phyloP scores from a whole-genome alignment of 1,140 invertebrate genomes.

The Aphis gossypii region DNA sequence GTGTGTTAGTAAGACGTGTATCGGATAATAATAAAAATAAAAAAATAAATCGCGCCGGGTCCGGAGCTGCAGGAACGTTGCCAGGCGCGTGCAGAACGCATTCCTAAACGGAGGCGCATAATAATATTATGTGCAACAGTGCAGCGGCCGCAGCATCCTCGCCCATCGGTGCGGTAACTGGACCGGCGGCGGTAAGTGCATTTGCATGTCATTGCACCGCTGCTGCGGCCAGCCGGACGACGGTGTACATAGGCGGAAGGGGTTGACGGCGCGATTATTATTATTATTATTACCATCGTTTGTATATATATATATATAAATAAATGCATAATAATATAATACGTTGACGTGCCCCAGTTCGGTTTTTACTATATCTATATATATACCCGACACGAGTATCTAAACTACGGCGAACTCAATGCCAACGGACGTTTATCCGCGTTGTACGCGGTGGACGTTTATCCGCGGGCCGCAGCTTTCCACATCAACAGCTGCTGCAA shows the following conservation, averaged over 20 bases:
- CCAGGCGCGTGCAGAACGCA: slow-evolving; percentile 42
- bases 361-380: not conserved
- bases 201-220: slow-evolving; percentile 43
- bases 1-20: not conserved
- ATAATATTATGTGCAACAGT: not conserved
- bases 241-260: not conserved
- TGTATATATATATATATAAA: not conserved
- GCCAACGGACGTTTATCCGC: slow-evolving; percentile 45
- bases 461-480: slow-evolving; percentile 14
- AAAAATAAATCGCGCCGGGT: not conserved
- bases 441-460: not conserved
- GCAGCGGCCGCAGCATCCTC: not conserved
- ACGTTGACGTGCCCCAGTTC: slow-evolving; percentile 53
- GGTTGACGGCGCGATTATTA: slow-evolving; percentile 48
- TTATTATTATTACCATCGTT: not conserved
- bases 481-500: not conserved
- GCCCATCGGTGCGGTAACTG: slow-evolving; percentile 29
- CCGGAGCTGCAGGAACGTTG: slow-evolving; percentile 42
- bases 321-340: slow-evolving; percentile 4
- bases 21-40: slow-evolving; percentile 4
- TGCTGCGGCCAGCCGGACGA: not conserved
- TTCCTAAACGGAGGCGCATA: not conserved
- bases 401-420: slow-evolving; percentile 24
- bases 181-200: slow-evolving; percentile 52
- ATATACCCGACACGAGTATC: not conserved